These are phyloP conservation scores for Alfaro cultratus DNA, from an alignment of 2,797 vertebrate genomes.

Conservation along the genomic window DNA sequence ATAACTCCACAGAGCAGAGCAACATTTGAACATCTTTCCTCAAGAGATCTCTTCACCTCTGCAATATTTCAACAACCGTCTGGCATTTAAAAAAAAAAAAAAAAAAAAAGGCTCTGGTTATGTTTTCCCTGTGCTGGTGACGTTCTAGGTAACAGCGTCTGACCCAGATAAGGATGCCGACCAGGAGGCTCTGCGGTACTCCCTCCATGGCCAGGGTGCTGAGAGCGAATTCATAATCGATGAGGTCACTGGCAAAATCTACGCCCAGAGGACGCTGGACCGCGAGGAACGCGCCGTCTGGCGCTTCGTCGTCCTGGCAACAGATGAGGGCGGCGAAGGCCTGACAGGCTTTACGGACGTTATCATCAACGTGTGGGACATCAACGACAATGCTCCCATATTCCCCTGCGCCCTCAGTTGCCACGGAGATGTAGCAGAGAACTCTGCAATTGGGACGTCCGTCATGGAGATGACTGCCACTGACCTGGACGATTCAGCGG, in stretches of 20 bases:
- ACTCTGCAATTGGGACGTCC: slow-evolving; percentile 81
- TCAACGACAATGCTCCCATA: slow-evolving; percentile 88
- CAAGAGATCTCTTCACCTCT: slow-evolving; percentile 29
- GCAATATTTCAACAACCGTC: slow-evolving; percentile 54
- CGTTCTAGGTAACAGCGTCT: slow-evolving; percentile 85
- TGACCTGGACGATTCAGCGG: slow-evolving; percentile 86
- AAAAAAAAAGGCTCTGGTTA: neutral
- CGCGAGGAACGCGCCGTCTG: slow-evolving; percentile 88
- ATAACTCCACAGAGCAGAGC: neutral
- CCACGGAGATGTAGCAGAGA: slow-evolving; percentile 85
- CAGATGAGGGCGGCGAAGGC: slow-evolving; percentile 90
- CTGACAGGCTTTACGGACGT: slow-evolving; percentile 92
- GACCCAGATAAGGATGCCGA: slow-evolving; percentile 89
- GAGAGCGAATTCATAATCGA: slow-evolving; percentile 89
- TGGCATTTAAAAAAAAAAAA: neutral
- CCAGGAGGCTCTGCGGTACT: slow-evolving; percentile 88
- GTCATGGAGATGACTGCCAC: slow-evolving; percentile 91
- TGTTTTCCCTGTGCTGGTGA: slow-evolving; percentile 35
- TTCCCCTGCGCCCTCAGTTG: slow-evolving; percentile 87
- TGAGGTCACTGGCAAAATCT: slow-evolving; percentile 89
- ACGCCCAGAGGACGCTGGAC: slow-evolving; percentile 85
- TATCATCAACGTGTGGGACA: slow-evolving; percentile 91
- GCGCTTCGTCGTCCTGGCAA: slow-evolving; percentile 91
- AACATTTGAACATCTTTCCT: slow-evolving; percentile 29
- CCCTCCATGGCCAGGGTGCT: slow-evolving; percentile 89